Base-by-base conservation (phyloP, 2,888 invertebrate species). In the Biston stratarius region DNA sequence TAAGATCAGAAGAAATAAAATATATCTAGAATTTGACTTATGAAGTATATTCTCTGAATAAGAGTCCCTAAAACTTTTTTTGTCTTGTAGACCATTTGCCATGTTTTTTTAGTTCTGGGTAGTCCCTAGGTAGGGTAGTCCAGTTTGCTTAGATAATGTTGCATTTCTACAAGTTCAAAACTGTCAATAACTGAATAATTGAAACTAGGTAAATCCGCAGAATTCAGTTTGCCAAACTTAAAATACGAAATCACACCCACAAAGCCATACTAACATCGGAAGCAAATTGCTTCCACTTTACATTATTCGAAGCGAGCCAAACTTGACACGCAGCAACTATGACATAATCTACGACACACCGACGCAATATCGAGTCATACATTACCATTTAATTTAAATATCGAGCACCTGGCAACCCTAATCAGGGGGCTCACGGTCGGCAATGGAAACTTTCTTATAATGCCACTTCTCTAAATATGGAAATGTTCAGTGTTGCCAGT, bases 301-400 rank as follows among this genome's bases (percentile, higher is more conserved):
- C 65, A 66, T 55, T 55, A 61, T 56, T 15, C 45, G 9, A 15
- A 57, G 38, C 45, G 11, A 53, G 56, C 42, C 57, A 57, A 66
- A 66, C 56, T 66, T 56, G 45, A 66, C 34, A 56, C 45, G 44
- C 33, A 38, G 6, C 45, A 12, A 34, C 36, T 58, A 47, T n/a
- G 12, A 38, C 45, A 14, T 14, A 58, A 49, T 55, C 55, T 55
- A 24, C 33, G 40, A 11, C 53, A 34, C 57, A 53, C 38, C 38
- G 38, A 55, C 42, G 62, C 62, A 67, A 70, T 69, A 67, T 71
- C 66, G 57, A 60, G 45, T 58, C 63, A 63, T 64, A 45, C 62
- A 70, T 71, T 74, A 67, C 68, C 70, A 74, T 71, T 70, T 69
- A 71, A 74, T 73, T 74, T 71, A 70, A 74, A 71, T 70, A 71